Conservation (phyloP, 2,888 invertebrate genomes). For the Diadromus collaris region DNA sequence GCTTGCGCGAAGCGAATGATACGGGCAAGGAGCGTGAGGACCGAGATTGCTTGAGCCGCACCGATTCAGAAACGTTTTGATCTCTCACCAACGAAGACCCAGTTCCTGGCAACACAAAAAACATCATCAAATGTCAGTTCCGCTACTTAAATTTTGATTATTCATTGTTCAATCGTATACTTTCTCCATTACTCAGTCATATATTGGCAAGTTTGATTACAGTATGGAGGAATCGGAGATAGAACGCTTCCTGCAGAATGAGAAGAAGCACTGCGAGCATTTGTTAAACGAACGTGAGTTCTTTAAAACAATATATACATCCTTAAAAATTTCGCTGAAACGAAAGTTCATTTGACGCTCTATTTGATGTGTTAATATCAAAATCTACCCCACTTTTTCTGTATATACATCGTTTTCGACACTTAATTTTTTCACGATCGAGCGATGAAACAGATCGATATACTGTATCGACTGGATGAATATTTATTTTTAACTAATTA, state of each 20-base stretch:
- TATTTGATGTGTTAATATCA: too few relatives aligned
- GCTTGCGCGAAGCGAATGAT: conserved; percentile 54
- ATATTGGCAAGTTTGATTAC: conserved; percentile 36
- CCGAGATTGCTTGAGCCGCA: conserved; percentile 24
- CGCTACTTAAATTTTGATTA: background rate
- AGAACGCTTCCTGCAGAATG: conserved; percentile 53
- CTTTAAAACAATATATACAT: background rate
- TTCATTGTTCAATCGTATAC: background rate
- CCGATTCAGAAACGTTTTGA: conserved; percentile 52
- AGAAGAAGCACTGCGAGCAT: conserved; percentile 51
- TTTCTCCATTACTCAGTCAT: background rate
- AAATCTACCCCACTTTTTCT: too few relatives aligned
- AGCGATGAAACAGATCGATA: too few relatives aligned
- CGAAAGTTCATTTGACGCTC: background rate
- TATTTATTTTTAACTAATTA: too few relatives aligned
- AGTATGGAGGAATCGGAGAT: conserved; percentile 50
- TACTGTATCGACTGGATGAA: too few relatives aligned
- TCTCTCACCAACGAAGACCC: conserved; percentile 40
- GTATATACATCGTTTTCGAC: too few relatives aligned
- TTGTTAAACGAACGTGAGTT: conserved; percentile 54
- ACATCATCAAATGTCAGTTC: conserved; percentile 12
- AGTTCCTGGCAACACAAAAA: background rate
- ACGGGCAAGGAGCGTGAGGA: conserved; percentile 26
- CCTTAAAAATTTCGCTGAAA: background rate
- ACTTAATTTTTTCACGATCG: too few relatives aligned